Evolutionary conservation across 2,888 invertebrate genomes (phyloP), one percentile per base, ranked within the genome.

Genomic region (Trissolcus brochymenae): DNA sequence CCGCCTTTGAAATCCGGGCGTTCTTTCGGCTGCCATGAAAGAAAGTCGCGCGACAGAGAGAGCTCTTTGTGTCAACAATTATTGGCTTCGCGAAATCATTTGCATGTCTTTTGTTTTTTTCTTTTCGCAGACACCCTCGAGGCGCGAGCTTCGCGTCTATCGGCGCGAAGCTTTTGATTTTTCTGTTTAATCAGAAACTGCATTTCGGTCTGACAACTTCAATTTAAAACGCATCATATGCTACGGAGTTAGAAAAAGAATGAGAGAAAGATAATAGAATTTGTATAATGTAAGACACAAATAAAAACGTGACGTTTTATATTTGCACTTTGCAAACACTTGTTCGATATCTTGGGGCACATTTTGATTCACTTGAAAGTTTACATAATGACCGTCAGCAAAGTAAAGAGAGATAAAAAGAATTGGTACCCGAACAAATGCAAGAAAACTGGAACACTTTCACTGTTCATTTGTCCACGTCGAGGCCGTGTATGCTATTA

Each of bases 401-500:
- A 25, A 19, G 7, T 25, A 35, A 65, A 55, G 19, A 43, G 21
- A 41, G 17, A 4, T 19, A 35, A 35, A 35, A n/a, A 53, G 51
- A 40, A 62, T 7, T 7, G 25, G 16, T 66, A 54, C 35, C 35
- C 46, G 35, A 70, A 29, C 55, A 50, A 62, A 64, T 35, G 57
- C 50, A 71, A 62, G 57, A 49, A 70, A 64, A 71, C 71, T 71
- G 71, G 71, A 71, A 71, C 71, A 71, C 71, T 71, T 71, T 71
- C 71, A 64, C 71, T 41, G 46, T 11, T 54, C 71, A 64, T 71
- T 71, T 71, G 57, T 71, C 50, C 41, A 17, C 40, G 71, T 59
- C 71, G 64, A 71, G 71, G 71, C 43, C 71, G 57, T 13, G 55
- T 55, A 14, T 51, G 53, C 57, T 71, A 64, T 71, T 71, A 71